Evolutionary conservation across 2,797 vertebrate species (phyloP), one percentile per base, ranked within the genome.

Genomic region (Micrastur ruficollis): DNA sequence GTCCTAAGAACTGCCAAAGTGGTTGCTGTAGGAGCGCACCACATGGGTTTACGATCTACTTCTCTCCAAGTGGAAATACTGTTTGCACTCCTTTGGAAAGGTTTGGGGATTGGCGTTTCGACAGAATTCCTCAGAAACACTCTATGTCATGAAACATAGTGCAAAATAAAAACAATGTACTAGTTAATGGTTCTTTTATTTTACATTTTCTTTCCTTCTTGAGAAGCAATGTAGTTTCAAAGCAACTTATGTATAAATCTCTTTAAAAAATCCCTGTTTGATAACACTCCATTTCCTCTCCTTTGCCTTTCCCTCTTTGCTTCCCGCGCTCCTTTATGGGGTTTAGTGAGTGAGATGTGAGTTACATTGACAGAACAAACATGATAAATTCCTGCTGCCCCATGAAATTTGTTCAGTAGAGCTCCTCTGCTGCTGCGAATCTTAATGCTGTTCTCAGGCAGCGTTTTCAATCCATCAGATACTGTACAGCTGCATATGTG

Each of bases 381-480:
- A 95, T 97, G 98, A 98, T 91, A 86, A 95, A 97, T 97, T 96
- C 91, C 91, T 86, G 72, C 93, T 91, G 90, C 95, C 94, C 93
- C 66, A 81, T 84, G 93, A 97, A 97, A 97, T 96, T 94, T 94
- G 73, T 91, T 97, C 93, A 86, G 79, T 44, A 1, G 89, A 96
- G 62, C 87, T 96, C 70, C 90, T 94, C 73, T 71, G 79, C 96
- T 86, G 74, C 94, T 95, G 87, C 3, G 84, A 97, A 97, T 97
- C 95, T 90, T 96, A 97, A 97, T 97, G 97, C 58, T 82, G 32
- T 38, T 76, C 93, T 95, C 95, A 88, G 72, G 75, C 79, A 93
- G 76, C 27, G 5, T 93, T 91, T 96, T 96, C 95, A 74, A 83
- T 97, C 97, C 92, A 97, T 97, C 96, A 96, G 95, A 90, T 80